Evolutionary conservation across 2,888 invertebrate species (phyloP), one percentile per base, ranked within the genome.

Genomic region (Pollenia amentaria): DNA sequence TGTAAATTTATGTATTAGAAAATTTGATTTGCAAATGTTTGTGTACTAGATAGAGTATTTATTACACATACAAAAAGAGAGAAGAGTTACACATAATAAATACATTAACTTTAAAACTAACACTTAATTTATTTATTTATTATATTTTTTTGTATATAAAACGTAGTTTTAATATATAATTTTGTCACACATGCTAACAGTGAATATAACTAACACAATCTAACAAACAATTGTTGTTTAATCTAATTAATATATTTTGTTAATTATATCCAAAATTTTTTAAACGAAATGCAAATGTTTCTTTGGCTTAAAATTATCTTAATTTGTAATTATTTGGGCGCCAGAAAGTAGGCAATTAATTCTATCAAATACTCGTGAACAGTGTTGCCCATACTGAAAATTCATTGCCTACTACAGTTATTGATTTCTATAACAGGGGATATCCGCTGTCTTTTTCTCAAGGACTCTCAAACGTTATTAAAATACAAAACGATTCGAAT

Each of bases 101-200:
- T 12, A 60, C 60, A 60, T 60, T 60, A 40, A 60, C 38, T 60
- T 60, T 21, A 51, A 42, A 69, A 57, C 44, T 62, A 21, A 78
- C 69, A 69, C 60, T 67, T 21, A 77, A 9, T 16, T 46, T 3
- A 29, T 29, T 29, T 29, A 29, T 29, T 29, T 2, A 29, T 29
- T 29, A 0, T 29, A 6, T 29, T 0, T 16, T 55, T 57, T 12
- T 42, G 1, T 6, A 48, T 18, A 48, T 18, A 21, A 29, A 21
- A 60, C 16, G 46, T 72, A 60, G 16, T 53, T 67, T 6, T 46
- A 18, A 40, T n/a, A 64, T 46, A 18, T 44, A 53, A 46, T 48
- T 72, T 67, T 62, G 62, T 40, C 4, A 80, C 83, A 86, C 87
- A 87, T 87, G 87, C 87, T 87, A 42, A 83, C 80, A 85, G 12